phyloP scores from a whole-genome alignment of 2,113 vertebrate species.

The rabbit (Oryctolagus cuniculus) region DNA sequence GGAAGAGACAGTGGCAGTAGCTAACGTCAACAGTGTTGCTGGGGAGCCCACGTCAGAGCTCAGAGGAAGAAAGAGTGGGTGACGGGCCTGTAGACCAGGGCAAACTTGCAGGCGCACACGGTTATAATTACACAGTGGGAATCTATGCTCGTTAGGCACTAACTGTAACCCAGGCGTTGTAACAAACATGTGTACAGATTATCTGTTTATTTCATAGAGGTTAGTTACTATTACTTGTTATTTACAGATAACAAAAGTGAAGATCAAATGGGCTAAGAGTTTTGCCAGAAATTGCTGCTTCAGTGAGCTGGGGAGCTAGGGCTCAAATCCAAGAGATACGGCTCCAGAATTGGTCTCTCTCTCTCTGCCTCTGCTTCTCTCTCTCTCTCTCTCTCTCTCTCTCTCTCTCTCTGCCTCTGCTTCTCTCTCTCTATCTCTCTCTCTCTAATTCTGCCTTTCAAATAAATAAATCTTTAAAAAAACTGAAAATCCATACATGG shows the following conservation, averaged over 20 bases:
- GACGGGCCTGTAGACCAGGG: neutral
- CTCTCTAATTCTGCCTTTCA: no score
- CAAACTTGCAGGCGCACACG: neutral
- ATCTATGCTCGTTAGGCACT: neutral
- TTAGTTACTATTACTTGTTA: neutral
- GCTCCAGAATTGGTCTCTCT: neutral
- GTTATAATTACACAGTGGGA: neutral
- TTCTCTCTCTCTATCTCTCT: neutral
- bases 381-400: neutral
- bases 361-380: neutral
- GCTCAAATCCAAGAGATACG: neutral
- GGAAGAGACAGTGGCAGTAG: neutral
- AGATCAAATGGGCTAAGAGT: neutral
- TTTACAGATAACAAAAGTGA: conserved; percentile 34
- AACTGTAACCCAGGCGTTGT: neutral
- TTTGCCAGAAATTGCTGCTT: neutral
- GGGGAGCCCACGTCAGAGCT: neutral
- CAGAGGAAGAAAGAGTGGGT: neutral
- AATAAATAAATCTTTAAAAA: no score
- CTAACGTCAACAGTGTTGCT: fast-evolving
- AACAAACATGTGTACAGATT: neutral
- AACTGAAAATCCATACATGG: no score
- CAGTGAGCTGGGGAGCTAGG: neutral
- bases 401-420: no score
- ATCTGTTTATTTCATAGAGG: neutral